Evolutionary conservation across 2,797 vertebrate species (phyloP).

Genomic region (Sternotherus odoratus): DNA sequence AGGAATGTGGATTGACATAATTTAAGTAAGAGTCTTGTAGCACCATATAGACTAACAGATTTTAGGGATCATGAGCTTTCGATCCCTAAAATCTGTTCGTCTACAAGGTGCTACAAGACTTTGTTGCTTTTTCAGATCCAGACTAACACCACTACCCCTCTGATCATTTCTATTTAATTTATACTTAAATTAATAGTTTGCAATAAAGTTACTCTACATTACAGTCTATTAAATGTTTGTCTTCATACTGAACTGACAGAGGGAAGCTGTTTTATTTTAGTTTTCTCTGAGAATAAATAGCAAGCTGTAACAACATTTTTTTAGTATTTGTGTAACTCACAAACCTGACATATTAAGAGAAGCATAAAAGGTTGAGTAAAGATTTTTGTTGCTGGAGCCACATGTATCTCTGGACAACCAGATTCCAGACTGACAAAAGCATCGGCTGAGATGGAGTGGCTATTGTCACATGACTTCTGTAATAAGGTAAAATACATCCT

Average conservation of each 20-base stretch:
- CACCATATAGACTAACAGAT: too few species aligned
- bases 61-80: too few species aligned
- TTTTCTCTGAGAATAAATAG: too few species aligned
- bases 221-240: neutral
- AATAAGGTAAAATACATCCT: neutral
- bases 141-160: too few species aligned
- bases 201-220: neutral
- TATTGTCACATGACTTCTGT: neutral
- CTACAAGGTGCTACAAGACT: too few species aligned
- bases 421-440: neutral
- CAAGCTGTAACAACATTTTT: neutral
- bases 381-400: neutral
- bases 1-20: neutral
- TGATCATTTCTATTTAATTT: too few species aligned
- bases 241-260: neutral
- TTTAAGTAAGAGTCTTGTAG: too few species aligned
- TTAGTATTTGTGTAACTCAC: neutral
- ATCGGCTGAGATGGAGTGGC: neutral
- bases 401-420: neutral
- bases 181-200: neutral
- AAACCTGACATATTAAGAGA: neutral
- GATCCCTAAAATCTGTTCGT: too few species aligned
- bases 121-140: too few species aligned
- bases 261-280: neutral
- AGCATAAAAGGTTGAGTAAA: neutral